phyloP scores from a whole-genome alignment of 2,113 vertebrate genomes.

The Solenodon paradoxus region DNA sequence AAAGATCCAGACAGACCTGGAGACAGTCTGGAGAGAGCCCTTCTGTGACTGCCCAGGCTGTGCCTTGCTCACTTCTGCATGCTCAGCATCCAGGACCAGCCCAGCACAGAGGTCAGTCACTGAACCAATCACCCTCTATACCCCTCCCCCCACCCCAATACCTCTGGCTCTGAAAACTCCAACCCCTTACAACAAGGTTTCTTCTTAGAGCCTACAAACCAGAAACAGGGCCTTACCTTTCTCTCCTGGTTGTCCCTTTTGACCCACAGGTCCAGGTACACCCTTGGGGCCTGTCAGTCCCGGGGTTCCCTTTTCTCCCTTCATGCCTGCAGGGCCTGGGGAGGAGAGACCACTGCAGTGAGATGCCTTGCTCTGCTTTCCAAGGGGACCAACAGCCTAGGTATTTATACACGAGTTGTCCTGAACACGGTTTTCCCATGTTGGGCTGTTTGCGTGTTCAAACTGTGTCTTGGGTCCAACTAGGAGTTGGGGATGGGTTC shows the following conservation, averaged over 20 bases:
- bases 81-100: not conserved
- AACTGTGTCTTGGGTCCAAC: not conserved
- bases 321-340: conserved; percentile 38
- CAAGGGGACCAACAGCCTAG: not conserved
- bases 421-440: not conserved
- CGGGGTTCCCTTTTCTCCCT: conserved; percentile 43
- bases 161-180: not conserved
- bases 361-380: not conserved
- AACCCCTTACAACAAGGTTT: not conserved
- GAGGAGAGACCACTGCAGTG: not conserved
- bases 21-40: fast-evolving
- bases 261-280: not conserved
- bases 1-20: not conserved
- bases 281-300: not conserved
- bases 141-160: no score
- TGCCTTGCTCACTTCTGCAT: not conserved
- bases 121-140: not conserved
- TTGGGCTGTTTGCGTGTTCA: not conserved
- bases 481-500: not conserved
- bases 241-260: conserved; percentile 7
- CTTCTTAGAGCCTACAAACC: not conserved
- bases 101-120: not conserved
- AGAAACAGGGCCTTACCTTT: conserved; percentile 53
- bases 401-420: not conserved
- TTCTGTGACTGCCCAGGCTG: not conserved